These are phyloP conservation scores for Acanthoscelides obtectus DNA, from an alignment of 2,888 invertebrate species.

Conservation along the genomic window DNA sequence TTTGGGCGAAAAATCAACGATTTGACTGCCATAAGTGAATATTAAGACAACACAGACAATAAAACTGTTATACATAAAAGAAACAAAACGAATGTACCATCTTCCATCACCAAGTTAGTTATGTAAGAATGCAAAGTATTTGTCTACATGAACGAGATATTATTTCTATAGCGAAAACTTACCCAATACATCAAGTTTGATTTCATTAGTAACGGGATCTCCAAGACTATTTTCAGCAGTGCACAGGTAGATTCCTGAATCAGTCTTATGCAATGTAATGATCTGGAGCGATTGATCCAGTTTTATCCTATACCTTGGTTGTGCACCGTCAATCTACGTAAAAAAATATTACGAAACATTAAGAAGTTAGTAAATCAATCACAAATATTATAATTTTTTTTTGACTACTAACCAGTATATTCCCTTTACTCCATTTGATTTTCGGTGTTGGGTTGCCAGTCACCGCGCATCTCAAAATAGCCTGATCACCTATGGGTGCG, in stretches of 20 bases:
- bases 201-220: slow-evolving; percentile 61
- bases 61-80: too few species aligned
- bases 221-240: slow-evolving; percentile 77
- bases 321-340: slow-evolving; percentile 65
- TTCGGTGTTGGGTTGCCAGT: slow-evolving; percentile 73
- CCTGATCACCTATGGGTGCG: slow-evolving; percentile 68
- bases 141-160: neutral
- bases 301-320: slow-evolving; percentile 66
- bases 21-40: too few species aligned
- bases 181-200: slow-evolving; percentile 72
- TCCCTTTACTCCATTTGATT: slow-evolving; percentile 72
- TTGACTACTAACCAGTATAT: slow-evolving; percentile 57
- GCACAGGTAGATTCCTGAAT: slow-evolving; percentile 83
- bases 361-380: too few species aligned
- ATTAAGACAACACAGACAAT: too few species aligned
- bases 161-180: slow-evolving; percentile 34
- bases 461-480: slow-evolving; percentile 69
- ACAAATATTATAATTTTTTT: too few species aligned
- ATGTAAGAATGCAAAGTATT: neutral
- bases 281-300: slow-evolving; percentile 73
- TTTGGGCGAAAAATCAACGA: too few species aligned
- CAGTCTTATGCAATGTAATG: slow-evolving; percentile 70
- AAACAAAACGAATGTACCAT: too few species aligned
- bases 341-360: too few species aligned
- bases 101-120: too few species aligned